Percentiles rank a stretch among this genome's conserved stretches.
phyloP scores from a whole-genome alignment of 2,113 vertebrate species.

The Pithys albifrons region DNA sequence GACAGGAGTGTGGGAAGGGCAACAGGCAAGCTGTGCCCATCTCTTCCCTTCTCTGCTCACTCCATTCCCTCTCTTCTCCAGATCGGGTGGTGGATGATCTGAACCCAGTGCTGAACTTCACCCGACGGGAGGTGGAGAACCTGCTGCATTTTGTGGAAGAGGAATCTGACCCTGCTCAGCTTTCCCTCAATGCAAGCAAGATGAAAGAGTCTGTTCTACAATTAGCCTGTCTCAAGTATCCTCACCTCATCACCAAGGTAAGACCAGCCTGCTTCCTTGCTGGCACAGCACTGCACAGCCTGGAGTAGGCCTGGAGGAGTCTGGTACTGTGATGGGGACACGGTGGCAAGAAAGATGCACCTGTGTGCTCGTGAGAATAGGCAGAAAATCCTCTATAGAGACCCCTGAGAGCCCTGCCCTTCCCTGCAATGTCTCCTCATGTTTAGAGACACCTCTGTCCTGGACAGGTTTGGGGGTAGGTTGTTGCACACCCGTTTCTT shows the following conservation, averaged over 20 bases:
- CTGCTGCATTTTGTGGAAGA: conserved; percentile 98
- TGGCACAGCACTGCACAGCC: not conserved
- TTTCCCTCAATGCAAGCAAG: conserved; percentile 59
- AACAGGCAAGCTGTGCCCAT: not conserved
- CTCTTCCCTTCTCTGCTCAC: not conserved
- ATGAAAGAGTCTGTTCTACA: conserved; percentile 86
- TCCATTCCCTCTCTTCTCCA: conserved; percentile 42
- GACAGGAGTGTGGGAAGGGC: not conserved
- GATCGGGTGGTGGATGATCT: conserved; percentile 98
- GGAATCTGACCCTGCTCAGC: conserved; percentile 80
- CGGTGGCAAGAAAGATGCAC: not conserved
- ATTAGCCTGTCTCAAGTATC: conserved; percentile 86
- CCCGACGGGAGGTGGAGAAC: conserved; percentile 96
- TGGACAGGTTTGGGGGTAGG: not conserved
- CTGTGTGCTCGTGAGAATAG: not conserved
- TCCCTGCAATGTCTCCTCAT: not conserved
- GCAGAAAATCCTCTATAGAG: not conserved
- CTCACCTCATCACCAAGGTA: conserved; percentile 97
- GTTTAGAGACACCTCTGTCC: not conserved
- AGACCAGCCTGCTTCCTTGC: not conserved
- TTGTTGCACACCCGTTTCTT: not conserved
- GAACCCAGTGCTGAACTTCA: conserved; percentile 96
- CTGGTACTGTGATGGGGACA: not conserved
- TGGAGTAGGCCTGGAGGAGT: not conserved
- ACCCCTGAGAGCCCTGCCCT: not conserved